Evolutionary conservation across 23 tunicate species (phyloP).

Genomic region (Halocynthia roretzi): DNA sequence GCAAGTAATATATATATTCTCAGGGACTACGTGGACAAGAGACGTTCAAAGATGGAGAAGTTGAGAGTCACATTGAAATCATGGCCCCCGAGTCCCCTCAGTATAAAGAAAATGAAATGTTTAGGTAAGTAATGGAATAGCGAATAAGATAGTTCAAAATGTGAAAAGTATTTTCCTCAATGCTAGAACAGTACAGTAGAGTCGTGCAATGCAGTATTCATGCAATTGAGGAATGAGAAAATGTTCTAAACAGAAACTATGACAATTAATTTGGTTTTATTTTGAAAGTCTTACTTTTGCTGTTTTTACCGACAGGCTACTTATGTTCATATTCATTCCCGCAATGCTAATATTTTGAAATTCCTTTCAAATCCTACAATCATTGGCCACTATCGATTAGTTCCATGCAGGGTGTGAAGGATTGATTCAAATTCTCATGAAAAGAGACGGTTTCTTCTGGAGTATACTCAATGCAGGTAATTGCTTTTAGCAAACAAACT

Average conservation of each 20-base stretch:
- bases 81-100: constrained; percentile 63
- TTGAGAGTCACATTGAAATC: constrained; percentile 69
- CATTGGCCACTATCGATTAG: too few species aligned
- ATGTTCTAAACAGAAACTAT: neutral
- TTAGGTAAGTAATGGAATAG: constrained; percentile 28
- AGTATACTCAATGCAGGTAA: neutral
- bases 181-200: neutral
- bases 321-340: too few species aligned
- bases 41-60: constrained; percentile 88
- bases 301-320: too few species aligned
- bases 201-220: too few species aligned
- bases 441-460: too few species aligned
- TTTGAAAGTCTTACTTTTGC: too few species aligned
- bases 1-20: neutral
- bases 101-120: constrained; percentile 42
- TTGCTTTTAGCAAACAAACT: neutral
- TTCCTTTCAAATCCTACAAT: too few species aligned
- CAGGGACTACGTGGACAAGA: constrained; percentile 84
- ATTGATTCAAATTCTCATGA: too few species aligned
- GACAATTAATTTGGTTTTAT: neutral
- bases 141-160: neutral
- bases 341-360: too few species aligned
- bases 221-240: too few species aligned
- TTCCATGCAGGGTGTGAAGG: too few species aligned
- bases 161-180: neutral